Base-by-base conservation (phyloP, 2,113 vertebrate genomes). In the Thunnus thynnus region DNA sequence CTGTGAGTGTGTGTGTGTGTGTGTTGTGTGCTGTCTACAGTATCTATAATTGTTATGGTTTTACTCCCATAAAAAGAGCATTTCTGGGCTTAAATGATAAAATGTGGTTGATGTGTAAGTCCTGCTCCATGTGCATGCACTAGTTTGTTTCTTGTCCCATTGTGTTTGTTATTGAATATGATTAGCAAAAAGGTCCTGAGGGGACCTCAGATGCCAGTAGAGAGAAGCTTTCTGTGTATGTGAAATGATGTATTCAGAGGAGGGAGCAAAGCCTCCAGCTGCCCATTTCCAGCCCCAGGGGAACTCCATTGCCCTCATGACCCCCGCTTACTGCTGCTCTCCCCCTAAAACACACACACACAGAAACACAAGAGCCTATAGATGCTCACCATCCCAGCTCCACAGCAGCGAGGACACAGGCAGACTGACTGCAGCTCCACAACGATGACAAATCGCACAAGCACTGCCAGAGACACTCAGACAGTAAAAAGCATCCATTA, bases 401-500 rank as follows among this genome's bases (percentile, higher is more conserved):
- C 70, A 68, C 22, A 55, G 71, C 61, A 51, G 56, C 41, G 18
- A 78, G 67, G 62, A 89, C 65, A 4, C 67, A 17, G 51, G 75
- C 55, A 63, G 71, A 82, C 80, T 78, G 74, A 80, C 85, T 90
- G 76, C 76, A 88, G 87, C 81, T 68, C 72, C 76, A 74, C 90
- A 91, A 91, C 73, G 88, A 93, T 94, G 92, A 94, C 93, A 93
- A 94, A 94, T 94, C 89, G 77, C 91, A 91, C 86, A 52, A 88
- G 88, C 85, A 61, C 86, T 77, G 90, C 81, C 87, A 89, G 85
- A 94, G 88, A 94, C 85, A 90, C 91, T 91, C 91, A 88, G 92
- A 92, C 91, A 88, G 91, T 93, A 95, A 94, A 94, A 94, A 94
- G 91, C 92, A 87, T 90, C 88, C 90, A 94, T 95, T 94, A 95